Evolutionary conservation across 2,113 vertebrate species (phyloP).

Genomic region (Ranitomeya imitator): DNA sequence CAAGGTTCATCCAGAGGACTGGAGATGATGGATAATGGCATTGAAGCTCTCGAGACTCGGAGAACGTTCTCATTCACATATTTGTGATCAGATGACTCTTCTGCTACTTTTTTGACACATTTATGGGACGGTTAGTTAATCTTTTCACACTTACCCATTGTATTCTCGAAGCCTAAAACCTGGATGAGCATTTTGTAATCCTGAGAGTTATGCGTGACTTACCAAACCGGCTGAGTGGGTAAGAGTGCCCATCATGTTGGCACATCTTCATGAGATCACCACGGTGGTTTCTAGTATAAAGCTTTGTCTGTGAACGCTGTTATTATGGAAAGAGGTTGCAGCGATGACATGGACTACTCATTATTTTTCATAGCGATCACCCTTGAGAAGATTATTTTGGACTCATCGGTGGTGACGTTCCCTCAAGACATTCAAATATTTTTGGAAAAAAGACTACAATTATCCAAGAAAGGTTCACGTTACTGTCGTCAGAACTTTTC

Average conservation of each 20-base stretch:
- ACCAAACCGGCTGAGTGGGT: constrained; percentile 10
- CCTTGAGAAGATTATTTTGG: neutral
- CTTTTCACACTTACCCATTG: constrained; percentile 6
- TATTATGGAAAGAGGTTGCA: neutral
- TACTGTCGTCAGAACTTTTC: neutral
- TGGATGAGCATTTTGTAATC: constrained; percentile 16
- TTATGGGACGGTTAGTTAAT: constrained; percentile 18
- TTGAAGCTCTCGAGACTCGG: neutral
- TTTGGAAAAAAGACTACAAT: neutral
- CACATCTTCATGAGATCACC: neutral
- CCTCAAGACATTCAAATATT: neutral
- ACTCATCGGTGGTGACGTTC: neutral
- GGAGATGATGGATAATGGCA: neutral
- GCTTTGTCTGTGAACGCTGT: neutral
- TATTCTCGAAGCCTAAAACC: constrained; percentile 1
- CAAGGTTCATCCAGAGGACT: neutral
- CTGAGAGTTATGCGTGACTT: neutral
- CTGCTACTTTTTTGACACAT: constrained; percentile 5
- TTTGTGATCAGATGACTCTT: neutral
- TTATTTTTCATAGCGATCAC: neutral
- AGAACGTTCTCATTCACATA: neutral
- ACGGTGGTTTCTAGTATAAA: neutral
- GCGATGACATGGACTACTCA: neutral
- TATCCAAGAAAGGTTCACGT: no score
- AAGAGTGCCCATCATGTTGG: neutral